Conservation (phyloP, 2,888 invertebrate genomes). For the Slavum lentiscoides region DNA sequence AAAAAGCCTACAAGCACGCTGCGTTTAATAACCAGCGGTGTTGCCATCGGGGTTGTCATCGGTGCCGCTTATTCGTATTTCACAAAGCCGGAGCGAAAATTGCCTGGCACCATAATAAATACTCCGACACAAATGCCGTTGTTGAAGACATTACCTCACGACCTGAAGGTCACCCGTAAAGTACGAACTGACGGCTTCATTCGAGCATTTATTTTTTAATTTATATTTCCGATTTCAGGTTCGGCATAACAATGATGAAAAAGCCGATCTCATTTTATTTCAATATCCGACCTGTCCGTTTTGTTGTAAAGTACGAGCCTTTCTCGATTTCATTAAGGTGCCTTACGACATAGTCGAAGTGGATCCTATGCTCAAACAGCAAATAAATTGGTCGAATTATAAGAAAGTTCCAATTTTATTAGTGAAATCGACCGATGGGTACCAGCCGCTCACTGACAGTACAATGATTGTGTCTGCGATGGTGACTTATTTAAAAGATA, state of each 20-base stretch:
- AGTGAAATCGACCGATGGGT: slow-evolving; percentile 73
- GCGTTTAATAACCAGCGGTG: slow-evolving; percentile 15
- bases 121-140: not conserved
- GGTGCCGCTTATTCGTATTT: slow-evolving; percentile 32
- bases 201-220: not conserved
- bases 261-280: slow-evolving; percentile 78
- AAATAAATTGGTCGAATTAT: slow-evolving; percentile 90
- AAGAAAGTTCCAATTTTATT: slow-evolving; percentile 93
- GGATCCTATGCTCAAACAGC: slow-evolving; percentile 88
- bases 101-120: slow-evolving; percentile 30
- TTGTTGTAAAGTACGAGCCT: slow-evolving; percentile 91
- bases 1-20: slow-evolving; percentile 2
- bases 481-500: slow-evolving; percentile 74
- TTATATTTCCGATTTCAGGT: slow-evolving; percentile 23
- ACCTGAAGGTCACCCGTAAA: slow-evolving; percentile 40
- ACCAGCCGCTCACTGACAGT: slow-evolving; percentile 89
- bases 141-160: not conserved
- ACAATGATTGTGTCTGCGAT: slow-evolving; percentile 89
- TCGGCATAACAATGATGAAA: slow-evolving; percentile 61
- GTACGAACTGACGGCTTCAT: not conserved
- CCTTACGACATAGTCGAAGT: slow-evolving; percentile 96
- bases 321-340: slow-evolving; percentile 88
- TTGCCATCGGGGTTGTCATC: slow-evolving; percentile 10
- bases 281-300: slow-evolving; percentile 98
- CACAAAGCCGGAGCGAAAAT: slow-evolving; percentile 2